Base-by-base conservation (phyloP, 2,797 vertebrate genomes). In the Okamejei kenojei region DNA sequence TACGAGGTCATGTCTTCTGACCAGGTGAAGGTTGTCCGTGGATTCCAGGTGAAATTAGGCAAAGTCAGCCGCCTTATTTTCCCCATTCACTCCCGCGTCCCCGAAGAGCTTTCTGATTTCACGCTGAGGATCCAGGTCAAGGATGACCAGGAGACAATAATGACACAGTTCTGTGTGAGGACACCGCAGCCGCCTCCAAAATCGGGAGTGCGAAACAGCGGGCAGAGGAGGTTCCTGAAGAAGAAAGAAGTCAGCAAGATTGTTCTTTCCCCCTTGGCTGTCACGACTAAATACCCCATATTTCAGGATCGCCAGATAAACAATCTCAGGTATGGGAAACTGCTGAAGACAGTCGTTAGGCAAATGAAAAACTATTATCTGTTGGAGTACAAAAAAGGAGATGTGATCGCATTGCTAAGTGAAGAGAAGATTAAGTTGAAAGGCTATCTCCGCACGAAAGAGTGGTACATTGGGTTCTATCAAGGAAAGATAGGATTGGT, bases 401-500 rank as follows among this genome's bases (percentile, higher is more conserved):
- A 99, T 0, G 94, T 97, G 7, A 94, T 99, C 0, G 99, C 98
- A 13, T 95, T 99, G 94, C 97, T 99, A 45, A 99, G 98, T 26
- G 98, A 99, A 95, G 99, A 99, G 95, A 99, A 98, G 94, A 97
- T 99, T 95, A 97, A 97, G 94, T 95, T 99, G 23, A 97, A 97
- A 94, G 99, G 99, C 23, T 98, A 99, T 93, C 96, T 99, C 90
- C 97, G 99, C 96, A 99, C 98, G 94, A 99, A 99, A 95, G 99
- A 99, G 95, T 99, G 99, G 99, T 99, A 99, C 94, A 98, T 99
- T 0, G 99, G 98, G 93, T 99, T 97, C 95, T 98, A 98, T 95
- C 98, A 99, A 95, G 99, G 99, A 7, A 98, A 97, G 94, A 94
- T 98, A 0, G 99, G 99, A 15, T 97, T 99, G 0, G 97, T 99